Base-by-base conservation (phyloP, 2,113 vertebrate genomes). In the Neolamprologus sp. region DNA sequence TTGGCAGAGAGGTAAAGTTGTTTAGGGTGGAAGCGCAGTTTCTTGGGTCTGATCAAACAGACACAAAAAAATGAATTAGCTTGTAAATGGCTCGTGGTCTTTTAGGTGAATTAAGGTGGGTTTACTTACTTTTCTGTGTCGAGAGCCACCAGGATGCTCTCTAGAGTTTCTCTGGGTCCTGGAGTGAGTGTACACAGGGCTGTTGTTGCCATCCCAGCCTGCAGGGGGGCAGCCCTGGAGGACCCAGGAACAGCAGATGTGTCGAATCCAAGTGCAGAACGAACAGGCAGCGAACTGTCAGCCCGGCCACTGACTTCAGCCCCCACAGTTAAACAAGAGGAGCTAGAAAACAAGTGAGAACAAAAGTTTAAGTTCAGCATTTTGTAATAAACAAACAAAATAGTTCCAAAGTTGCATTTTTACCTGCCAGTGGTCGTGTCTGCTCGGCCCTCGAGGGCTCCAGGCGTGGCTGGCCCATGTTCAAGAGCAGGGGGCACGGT, bases 11-110 rank as follows among this genome's bases (percentile, higher is more conserved):
- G 97, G 89, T 98, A 99, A 85, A 99, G 93, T 94, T 99, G 99
- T 91, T 99, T 99, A 0, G 99, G 98, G 78, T 99, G 98, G 95
- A 99, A 99, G 47, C 99, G 97, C 37, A 99, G 96, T 94, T 99
- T 99, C 97, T 99, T 99, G 82, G 99, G 98, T 78, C 99, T 99
- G 92, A 82, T 58, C 13, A 51, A 92, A 79, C 33, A 23, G 78
- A 10, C 8, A 82, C 26, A 28, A 26, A 17, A 30, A 55, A 30
- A 57, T 19, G 40, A 53, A 12, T 78, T 49, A 8, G 42, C 10
- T 49, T 28, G 7, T 49, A 49, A 78, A 53, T 45, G 16, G 23
- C 7, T 49, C 4, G 60, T 30, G 8, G 2, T 83, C 7, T 7
- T 49, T n/a, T 4, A n/a, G 4, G 14, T 14, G 14, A 23, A 75